Evolutionary conservation across 2,888 invertebrate genomes (phyloP).

Genomic region (Cryptus armator): DNA sequence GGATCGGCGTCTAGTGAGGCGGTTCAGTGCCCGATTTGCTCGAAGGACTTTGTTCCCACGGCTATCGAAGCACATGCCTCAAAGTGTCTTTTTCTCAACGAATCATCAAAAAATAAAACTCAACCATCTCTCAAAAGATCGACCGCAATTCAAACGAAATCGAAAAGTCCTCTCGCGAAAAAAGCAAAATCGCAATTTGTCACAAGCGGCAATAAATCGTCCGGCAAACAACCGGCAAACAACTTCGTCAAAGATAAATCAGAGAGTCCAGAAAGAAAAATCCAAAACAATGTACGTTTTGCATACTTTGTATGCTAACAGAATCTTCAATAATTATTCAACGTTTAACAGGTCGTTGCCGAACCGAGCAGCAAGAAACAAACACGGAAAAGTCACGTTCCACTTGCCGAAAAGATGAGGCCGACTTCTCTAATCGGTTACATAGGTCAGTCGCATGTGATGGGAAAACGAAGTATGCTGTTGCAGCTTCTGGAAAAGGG

Average conservation of each 20-base stretch:
- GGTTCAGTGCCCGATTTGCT: slow-evolving; percentile 89
- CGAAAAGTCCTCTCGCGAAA: slow-evolving; percentile 63
- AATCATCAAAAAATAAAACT: slow-evolving; percentile 71
- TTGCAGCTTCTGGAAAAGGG: slow-evolving; percentile 88
- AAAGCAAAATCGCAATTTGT: slow-evolving; percentile 58
- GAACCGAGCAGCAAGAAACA: slow-evolving; percentile 55
- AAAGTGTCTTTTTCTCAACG: slow-evolving; percentile 90
- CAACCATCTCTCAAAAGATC: slow-evolving; percentile 68
- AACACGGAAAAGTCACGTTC: slow-evolving; percentile 80
- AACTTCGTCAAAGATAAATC: slow-evolving; percentile 11
- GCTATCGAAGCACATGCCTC: slow-evolving; percentile 89
- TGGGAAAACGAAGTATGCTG: slow-evolving; percentile 89
- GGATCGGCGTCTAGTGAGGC: slow-evolving; percentile 69
- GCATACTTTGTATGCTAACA: neutral
- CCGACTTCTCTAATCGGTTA: slow-evolving; percentile 89
- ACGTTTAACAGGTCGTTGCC: slow-evolving; percentile 62
- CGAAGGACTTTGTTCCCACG: slow-evolving; percentile 85
- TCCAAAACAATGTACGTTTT: slow-evolving; percentile 12
- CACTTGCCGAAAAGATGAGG: slow-evolving; percentile 91
- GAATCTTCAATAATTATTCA: neutral
- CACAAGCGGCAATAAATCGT: slow-evolving; percentile 37
- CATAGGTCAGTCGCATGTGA: slow-evolving; percentile 90
- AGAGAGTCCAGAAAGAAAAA: slow-evolving; percentile 25
- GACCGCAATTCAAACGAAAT: slow-evolving; percentile 52
- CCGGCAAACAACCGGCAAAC: neutral